These are phyloP conservation scores for Pelagia noctiluca DNA, from an alignment of 30 jellyfish, hydroid and myxozoan species.

Conservation along the genomic window DNA sequence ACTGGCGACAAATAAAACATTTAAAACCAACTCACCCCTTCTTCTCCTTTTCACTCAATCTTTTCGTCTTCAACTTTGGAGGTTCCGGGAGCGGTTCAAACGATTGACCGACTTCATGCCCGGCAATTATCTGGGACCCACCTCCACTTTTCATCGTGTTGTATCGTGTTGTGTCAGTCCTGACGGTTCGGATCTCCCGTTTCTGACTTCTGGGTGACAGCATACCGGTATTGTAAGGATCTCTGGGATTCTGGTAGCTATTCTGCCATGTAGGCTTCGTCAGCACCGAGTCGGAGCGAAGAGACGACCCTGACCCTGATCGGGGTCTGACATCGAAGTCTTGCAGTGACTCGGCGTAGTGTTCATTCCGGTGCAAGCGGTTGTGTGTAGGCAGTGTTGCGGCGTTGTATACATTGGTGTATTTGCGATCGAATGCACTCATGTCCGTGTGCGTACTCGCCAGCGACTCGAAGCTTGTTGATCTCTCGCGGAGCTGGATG, in stretches of 20 bases:
- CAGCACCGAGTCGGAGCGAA: conserved; percentile 80
- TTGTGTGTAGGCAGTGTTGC: conserved; percentile 56
- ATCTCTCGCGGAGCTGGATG: conserved; percentile 62
- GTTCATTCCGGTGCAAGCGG: conserved; percentile 38
- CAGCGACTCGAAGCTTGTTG: conserved; percentile 60
- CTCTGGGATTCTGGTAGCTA: conserved; percentile 24
- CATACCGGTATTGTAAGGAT: conserved; percentile 48
- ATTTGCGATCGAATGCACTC: conserved; percentile 44
- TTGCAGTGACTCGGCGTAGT: conserved; percentile 85
- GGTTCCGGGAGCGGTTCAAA: conserved; percentile 21
- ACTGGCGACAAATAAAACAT: too few species aligned
- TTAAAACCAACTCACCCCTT: conserved; percentile 57
- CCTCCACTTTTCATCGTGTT: conserved; percentile 23
- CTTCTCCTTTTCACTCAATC: conserved; percentile 46
- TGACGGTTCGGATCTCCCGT: conserved; percentile 25
- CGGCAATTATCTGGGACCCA: not conserved
- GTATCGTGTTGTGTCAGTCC: conserved; percentile 39
- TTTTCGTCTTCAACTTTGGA: conserved; percentile 42
- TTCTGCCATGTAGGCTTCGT: conserved; percentile 58
- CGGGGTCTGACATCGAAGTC: conserved; percentile 76
- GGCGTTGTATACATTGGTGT: conserved; percentile 25
- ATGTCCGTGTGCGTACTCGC: conserved; percentile 70
- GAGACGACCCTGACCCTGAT: conserved; percentile 77
- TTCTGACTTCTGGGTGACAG: conserved; percentile 41
- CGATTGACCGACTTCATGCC: conserved; percentile 17